Evolutionary conservation across 1,140 invertebrate genomes (phyloP), one percentile per base, ranked within the genome.

Genomic region (Drosophila willistoni): DNA sequence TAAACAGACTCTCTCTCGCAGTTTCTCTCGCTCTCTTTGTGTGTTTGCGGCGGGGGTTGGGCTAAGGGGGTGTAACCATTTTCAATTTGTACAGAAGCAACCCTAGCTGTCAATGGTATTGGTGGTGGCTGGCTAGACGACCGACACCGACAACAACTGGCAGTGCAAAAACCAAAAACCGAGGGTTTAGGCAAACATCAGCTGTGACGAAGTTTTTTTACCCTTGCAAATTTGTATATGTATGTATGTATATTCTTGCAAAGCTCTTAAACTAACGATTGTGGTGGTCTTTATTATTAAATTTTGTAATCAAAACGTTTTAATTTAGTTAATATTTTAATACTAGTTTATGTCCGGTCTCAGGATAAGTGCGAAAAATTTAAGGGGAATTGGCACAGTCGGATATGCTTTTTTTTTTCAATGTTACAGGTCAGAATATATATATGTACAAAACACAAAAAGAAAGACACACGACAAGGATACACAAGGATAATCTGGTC

Each of bases 41-140:
- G 7, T 22, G 17, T 51, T 7, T 51, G 44, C 13, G 44, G 25
- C 9, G 17, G 41, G 54, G 67, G 63, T 64, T 44, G 68, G 10
- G 14, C 42, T 63, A 68, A 77, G 83, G 73, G 82, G 83, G 83
- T 87, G 82, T 83, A 68, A 19, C 57, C 36, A 64, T 22, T 57
- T 57, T 14, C 55, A 36, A n/a, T 57, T 59, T 19, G 47, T 59
- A 57, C 33, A 47, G 51, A 89, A 89, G 77, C 83, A 78, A 86
- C 83, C 83, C 83, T 44, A 39, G 39, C 39, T 34, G 44, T 51
- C 44, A 51, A 51, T 51, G 51, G 72, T 70, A 77, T 79, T 86
- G 83, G 83, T 87, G 72, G 79, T 87, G 69, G 76, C 39, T 62
- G 69, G 76, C 60, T 62, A 62, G 60, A 62, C 60, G 60, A 39